A percentile compares a stretch with the other conserved stretches of the same genome.
phyloP scores from a whole-genome alignment of 2,888 invertebrate genomes.

The Mesorhabditis sp. region DNA sequence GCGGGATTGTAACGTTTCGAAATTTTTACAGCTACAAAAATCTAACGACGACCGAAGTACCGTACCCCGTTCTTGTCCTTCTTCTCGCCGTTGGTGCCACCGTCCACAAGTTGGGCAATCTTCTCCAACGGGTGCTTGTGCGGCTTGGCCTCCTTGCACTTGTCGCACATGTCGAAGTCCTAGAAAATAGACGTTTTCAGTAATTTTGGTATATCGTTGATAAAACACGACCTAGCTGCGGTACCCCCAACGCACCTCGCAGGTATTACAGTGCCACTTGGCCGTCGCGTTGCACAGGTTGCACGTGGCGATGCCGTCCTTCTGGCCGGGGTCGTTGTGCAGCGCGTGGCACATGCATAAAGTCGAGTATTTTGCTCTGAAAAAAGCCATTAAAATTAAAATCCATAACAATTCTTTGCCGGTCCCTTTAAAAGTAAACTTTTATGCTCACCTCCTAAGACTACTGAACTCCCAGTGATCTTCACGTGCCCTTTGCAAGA shows the following conservation, averaged over 20 bases:
- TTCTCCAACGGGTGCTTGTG: constrained; percentile 97
- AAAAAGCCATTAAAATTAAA: too few species aligned
- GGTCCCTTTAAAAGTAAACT: too few species aligned
- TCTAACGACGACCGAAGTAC: constrained; percentile 62
- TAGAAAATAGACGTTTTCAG: constrained; percentile 54
- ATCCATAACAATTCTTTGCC: too few species aligned
- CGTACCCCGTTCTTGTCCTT: too few species aligned
- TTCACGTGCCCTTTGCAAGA: constrained; percentile 92
- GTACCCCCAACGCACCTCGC: constrained; percentile 69
- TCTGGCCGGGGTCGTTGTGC: constrained; percentile 95
- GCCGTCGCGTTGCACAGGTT: constrained; percentile 93
- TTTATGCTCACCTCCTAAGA: constrained; percentile 16
- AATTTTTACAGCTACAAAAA: constrained; percentile 64
- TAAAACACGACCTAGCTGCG: background rate
- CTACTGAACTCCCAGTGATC: constrained; percentile 92
- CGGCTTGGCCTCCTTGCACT: constrained; percentile 86
- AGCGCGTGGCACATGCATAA: constrained; percentile 95
- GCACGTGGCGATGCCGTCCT: constrained; percentile 80
- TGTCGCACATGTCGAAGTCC: constrained; percentile 95
- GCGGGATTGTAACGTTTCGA: constrained; percentile 16
- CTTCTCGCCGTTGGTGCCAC: constrained; percentile 24
- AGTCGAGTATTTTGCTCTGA: constrained; percentile 78
- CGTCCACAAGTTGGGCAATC: constrained; percentile 65
- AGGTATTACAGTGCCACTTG: constrained; percentile 87
- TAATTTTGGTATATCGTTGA: background rate